Conservation (phyloP, 2,888 invertebrate genomes). For the Notodonta ziczac region DNA sequence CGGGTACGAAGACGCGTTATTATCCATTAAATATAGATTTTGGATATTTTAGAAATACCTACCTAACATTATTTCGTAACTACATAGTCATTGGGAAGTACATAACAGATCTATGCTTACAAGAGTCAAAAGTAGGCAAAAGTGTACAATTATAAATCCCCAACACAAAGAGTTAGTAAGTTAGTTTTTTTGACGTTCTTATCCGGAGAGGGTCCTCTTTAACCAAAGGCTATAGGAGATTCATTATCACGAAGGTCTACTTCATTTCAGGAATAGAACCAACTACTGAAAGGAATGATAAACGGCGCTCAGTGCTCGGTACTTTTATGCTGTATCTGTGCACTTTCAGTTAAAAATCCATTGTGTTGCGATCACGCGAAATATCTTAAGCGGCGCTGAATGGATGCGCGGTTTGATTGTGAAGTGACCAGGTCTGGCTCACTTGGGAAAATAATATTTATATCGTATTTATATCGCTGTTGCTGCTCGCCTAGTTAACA, state of each 20-base stretch:
- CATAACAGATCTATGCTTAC: too few relatives aligned
- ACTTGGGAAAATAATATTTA: neutral
- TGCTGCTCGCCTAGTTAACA: too few relatives aligned
- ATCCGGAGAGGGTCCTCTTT: too few relatives aligned
- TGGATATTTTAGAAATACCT: too few relatives aligned
- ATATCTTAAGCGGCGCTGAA: conserved; percentile 7
- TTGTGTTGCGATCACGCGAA: conserved; percentile 7
- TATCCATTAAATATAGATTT: conserved; percentile 25
- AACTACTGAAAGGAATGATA: neutral
- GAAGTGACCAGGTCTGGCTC: neutral
- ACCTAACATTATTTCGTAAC: too few relatives aligned
- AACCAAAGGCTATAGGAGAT: neutral
- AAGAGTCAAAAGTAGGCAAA: too few relatives aligned
- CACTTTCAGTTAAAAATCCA: conserved; percentile 4
- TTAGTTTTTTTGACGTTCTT: too few relatives aligned
- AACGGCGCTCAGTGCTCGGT: neutral
- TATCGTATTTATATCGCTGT: neutral
- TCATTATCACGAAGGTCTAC: neutral
- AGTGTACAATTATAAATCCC: too few relatives aligned
- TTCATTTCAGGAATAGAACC: neutral
- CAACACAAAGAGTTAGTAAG: too few relatives aligned
- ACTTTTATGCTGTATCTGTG: neutral
- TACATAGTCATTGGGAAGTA: too few relatives aligned
- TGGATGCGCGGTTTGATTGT: conserved; percentile 8
- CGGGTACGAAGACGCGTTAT: conserved; percentile 25